These are phyloP conservation scores for Macropus fuliginosus DNA, from an alignment of 2,797 vertebrate species.

Conservation along the genomic window DNA sequence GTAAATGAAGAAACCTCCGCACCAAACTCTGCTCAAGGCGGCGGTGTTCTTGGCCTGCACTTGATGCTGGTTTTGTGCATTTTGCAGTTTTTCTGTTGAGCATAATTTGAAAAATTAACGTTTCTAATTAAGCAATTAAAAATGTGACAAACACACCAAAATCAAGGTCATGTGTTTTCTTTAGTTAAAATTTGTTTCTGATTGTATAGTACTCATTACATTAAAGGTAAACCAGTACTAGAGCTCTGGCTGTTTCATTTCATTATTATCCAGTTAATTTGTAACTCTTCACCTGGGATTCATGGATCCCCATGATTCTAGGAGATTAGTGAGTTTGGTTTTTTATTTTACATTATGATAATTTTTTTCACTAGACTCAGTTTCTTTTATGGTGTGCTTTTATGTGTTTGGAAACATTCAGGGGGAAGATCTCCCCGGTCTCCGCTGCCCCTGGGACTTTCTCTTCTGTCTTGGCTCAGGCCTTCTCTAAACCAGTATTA, in stretches of 20 bases:
- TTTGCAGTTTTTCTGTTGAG: slow-evolving; percentile 74
- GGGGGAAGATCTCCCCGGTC: not conserved
- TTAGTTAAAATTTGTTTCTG: slow-evolving; percentile 67
- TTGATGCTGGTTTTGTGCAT: slow-evolving; percentile 64
- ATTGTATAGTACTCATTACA: slow-evolving; percentile 78
- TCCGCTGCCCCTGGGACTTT: not conserved
- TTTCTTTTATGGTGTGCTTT: not conserved
- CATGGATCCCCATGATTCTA: not conserved
- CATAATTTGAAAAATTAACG: slow-evolving; percentile 75
- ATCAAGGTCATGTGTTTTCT: slow-evolving; percentile 42
- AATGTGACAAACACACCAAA: slow-evolving; percentile 67
- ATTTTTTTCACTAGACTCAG: not conserved
- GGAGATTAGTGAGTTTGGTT: too few species aligned
- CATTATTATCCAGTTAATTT: slow-evolving; percentile 31
- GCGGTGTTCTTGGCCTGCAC: slow-evolving; percentile 72
- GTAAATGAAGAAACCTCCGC: slow-evolving; percentile 53
- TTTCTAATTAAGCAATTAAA: slow-evolving; percentile 78
- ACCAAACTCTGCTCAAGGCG: slow-evolving; percentile 50
- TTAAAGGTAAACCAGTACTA: slow-evolving; percentile 80
- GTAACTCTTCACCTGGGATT: not conserved
- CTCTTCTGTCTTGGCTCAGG: not conserved
- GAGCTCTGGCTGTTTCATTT: slow-evolving; percentile 43
- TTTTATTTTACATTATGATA: not conserved
- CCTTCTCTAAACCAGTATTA: not conserved
- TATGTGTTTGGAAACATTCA: not conserved